Evolutionary conservation across 2,888 invertebrate genomes (phyloP), one percentile per base, ranked within the genome.

Genomic region (Oscheius sp.): DNA sequence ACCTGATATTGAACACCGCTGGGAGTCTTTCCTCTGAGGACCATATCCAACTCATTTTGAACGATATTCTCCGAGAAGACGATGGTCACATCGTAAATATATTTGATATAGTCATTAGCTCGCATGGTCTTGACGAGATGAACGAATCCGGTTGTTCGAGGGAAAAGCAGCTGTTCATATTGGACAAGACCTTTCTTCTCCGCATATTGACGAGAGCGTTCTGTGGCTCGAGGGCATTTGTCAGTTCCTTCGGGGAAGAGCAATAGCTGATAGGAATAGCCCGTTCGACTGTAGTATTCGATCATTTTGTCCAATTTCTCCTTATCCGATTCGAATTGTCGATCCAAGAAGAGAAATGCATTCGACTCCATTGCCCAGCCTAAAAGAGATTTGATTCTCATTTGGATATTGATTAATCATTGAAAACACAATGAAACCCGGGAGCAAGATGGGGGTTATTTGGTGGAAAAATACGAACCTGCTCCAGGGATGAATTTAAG

Each of bases 221-320:
- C 88, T 78, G 91, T 91, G 61, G 92, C 93, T 20, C 89, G 88
- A 27, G 89, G 88, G 33, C 92, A 92, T 69, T 93, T 89, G 87
- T 95, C 93, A 0, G 94, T 94, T 12, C 94, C 94, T 88, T 94
- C 94, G 0, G 94, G 94, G 84, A 92, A 91, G 75, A 95, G 89
- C 37, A 95, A 88, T 48, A 95, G 87, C 88, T 93, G 90, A 67
- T 88, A 88, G 58, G 90, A 90, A 83, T 91, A 91, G 10, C 89
- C 88, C 52, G 92, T 88, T 68, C 90, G 90, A 42, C 90, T 89
- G 82, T 93, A 91, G 86, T 94, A 94, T 78, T 92, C 90, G 17
- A 93, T 88, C 69, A 92, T 91, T 70, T 91, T 90, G 1, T 90
- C 88, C 53, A 95, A 88, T 70, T 91, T 90, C 1, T 88, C 83